A percentile compares a stretch with the other conserved stretches of the same genome.
These are phyloP conservation scores for Collichthys lucidus DNA, from an alignment of 2,113 vertebrate species.

Conservation along the genomic window DNA sequence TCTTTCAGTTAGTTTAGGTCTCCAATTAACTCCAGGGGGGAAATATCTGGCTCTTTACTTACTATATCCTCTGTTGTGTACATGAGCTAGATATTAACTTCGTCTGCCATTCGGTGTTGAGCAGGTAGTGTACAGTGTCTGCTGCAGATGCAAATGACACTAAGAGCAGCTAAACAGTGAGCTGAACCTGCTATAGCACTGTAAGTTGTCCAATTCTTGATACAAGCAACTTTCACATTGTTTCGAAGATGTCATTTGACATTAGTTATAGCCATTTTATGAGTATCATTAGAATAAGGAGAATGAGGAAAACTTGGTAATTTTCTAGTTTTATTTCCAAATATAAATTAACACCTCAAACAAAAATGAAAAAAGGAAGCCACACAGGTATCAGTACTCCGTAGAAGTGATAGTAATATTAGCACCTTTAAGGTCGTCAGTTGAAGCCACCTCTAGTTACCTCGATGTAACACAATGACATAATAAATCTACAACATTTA, in stretches of 20 bases:
- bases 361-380: conserved; percentile 57
- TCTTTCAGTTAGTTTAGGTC: neutral
- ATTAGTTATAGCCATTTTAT: no score
- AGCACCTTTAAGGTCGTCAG: conserved; percentile 35
- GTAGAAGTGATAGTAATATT: conserved; percentile 9
- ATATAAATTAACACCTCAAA: conserved; percentile 81
- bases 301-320: neutral
- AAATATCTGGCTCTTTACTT: neutral
- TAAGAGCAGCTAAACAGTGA: neutral
- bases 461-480: conserved; percentile 49
- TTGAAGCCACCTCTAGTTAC: conserved; percentile 43
- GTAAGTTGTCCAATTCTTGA: no score
- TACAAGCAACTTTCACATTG: no score
- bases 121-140: neutral
- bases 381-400: conserved; percentile 50
- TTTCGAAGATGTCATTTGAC: no score
- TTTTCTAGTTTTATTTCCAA: conserved; percentile 70
- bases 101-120: neutral
- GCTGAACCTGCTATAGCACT: neutral
- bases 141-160: neutral
- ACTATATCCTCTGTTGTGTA: neutral
- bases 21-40: neutral
- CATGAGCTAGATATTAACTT: neutral
- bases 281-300: neutral
- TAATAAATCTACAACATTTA: conserved; percentile 63